Conservation (phyloP, 2,888 invertebrate species). For the Epistrophella euchroma region DNA sequence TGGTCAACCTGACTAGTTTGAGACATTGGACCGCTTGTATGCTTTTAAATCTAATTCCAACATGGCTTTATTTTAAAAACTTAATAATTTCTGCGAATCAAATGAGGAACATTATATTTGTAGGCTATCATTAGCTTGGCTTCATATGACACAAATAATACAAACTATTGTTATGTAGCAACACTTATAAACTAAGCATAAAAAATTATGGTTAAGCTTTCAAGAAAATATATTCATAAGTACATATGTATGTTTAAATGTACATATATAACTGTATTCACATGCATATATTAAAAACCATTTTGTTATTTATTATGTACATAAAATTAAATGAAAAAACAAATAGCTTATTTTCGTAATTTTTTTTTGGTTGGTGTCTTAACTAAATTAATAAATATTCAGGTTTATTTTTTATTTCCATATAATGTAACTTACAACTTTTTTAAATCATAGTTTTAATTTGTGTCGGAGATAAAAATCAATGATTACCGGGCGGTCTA, state of each 20-base stretch:
- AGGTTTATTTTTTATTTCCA: background rate
- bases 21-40: slow-evolving; percentile 1
- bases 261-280: no score
- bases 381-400: background rate
- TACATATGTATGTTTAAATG: no score
- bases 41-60: background rate
- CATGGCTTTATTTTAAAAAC: background rate
- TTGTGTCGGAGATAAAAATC: background rate
- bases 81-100: background rate
- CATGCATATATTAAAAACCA: no score
- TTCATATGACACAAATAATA: background rate
- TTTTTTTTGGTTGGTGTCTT: background rate
- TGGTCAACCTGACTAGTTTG: background rate
- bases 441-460: background rate
- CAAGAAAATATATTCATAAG: no score
- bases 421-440: background rate
- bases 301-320: no score
- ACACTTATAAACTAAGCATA: background rate
- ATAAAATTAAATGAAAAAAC: no score
- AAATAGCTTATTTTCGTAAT: no score
- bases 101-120: background rate
- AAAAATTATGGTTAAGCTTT: background rate
- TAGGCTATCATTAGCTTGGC: background rate
- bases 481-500: background rate
- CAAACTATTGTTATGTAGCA: background rate